Percentiles rank a stretch among this genome's conserved stretches.
Conservation (phyloP, 92 coral and sea anemone species). For the Phenganax subtilis region DNA sequence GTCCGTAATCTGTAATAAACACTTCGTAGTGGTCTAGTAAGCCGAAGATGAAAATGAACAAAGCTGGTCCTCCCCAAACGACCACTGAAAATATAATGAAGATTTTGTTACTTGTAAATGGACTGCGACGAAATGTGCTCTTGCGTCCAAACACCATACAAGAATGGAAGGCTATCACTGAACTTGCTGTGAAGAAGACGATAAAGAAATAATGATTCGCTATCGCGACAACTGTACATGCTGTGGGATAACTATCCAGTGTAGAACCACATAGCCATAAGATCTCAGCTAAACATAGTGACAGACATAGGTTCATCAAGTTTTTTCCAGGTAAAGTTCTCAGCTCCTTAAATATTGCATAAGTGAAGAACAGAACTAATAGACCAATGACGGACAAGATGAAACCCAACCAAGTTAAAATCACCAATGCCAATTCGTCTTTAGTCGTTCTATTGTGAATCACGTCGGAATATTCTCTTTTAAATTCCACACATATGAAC, state of each 20-base stretch:
- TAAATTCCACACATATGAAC: conserved; percentile 25
- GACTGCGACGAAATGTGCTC: conserved; percentile 12
- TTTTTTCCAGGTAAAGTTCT: conserved; percentile 88
- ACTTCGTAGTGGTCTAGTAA: conserved; percentile 11
- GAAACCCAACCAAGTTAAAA: conserved; percentile 59
- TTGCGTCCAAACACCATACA: conserved; percentile 63
- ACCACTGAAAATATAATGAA: conserved; percentile 6
- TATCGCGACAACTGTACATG: conserved; percentile 63
- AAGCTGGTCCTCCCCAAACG: conserved; percentile 21
- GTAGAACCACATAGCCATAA: conserved; percentile 74
- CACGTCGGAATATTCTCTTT: neutral
- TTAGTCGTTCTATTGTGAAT: neutral
- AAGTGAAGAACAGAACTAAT: conserved; percentile 56
- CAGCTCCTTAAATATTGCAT: conserved; percentile 63
- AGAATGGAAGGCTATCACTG: conserved; percentile 81
- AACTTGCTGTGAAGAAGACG: conserved; percentile 77
- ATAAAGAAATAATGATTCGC: conserved; percentile 71
- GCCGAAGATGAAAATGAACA: neutral
- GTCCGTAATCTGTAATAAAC: neutral
- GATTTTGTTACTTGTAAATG: neutral
- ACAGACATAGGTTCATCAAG: conserved; percentile 69
- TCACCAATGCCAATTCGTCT: conserved; percentile 22
- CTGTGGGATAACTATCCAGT: conserved; percentile 61
- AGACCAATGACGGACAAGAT: conserved; percentile 59
- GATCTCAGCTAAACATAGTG: conserved; percentile 76